Base-by-base conservation (phyloP, 2,888 invertebrate genomes). In the Cryptocephalus primarius region DNA sequence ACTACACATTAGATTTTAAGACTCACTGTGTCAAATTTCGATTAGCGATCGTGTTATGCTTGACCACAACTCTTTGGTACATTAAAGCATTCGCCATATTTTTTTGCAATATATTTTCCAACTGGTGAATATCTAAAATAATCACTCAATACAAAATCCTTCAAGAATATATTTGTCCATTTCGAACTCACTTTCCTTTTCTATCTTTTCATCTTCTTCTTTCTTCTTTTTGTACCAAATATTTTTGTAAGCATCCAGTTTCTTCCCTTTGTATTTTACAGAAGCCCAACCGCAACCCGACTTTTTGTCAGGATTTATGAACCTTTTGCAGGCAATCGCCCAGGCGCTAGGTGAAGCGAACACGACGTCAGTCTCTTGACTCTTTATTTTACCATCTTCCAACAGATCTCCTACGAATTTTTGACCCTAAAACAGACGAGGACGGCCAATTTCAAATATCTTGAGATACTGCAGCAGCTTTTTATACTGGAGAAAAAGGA, bases 281-380 rank as follows among this genome's bases (percentile, higher is more conserved):
- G 90, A 89, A 2, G 90, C 90, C 92, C 93, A 92, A 1, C 92
- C 92, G 72, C 91, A 92, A 1, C 91, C 91, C 36, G 90, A 90
- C 61, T 90, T 87, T 68, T 91, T 91, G 52, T 88, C 87, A 0
- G 92, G 91, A 69, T 92, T 91, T 43, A 92, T 88, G 47, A 90
- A 86, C 55, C 88, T 78, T 66, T 92, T 92, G 63, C 92, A 92
- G 63, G 90, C 87, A 66, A 89, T 87, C 1, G 91, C 92, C 92
- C 92, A 93, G 1, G 92, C 89, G 59, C 89, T 90, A 2, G 92
- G 92, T 1, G 91, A 89, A 51, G 86, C 82, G 67, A 90, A 93
- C 60, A 88, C 79, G 51, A 88, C 85, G 65, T 87, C 86, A 34
- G 89, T 88, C 69, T 91, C 91, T 69, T 87, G 86, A 11, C 88